Evolutionary conservation across 2,797 vertebrate genomes (phyloP), one percentile per base, ranked within the genome.

Genomic region (Pseudotriccus pelzelni): DNA sequence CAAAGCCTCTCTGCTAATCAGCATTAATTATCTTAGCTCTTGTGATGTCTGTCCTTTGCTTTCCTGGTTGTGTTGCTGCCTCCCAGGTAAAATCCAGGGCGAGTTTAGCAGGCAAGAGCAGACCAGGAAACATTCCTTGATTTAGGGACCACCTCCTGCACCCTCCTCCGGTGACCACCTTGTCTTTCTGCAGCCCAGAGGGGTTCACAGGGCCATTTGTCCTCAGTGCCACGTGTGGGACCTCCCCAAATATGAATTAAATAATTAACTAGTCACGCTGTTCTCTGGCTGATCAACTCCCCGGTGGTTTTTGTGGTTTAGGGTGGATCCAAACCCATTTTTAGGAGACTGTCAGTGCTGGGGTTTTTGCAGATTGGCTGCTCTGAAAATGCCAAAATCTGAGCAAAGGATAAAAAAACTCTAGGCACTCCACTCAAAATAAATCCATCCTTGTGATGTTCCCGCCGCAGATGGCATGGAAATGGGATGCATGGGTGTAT

Each of bases 1-100:
- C 24, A 91, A 87, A 81, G 63, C 60, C 56, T 84, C 39, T 47
- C 68, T 96, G 90, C 87, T 96, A 93, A 96, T 94, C 92, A 77
- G 46, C 30, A 18, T 92, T 93, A 60, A 79, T 95, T 80, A 22
- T 2, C 75, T 94, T 93, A 93, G 68, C 86, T 87, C 93, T 68
- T 76, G 21, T 87, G 68, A 84, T 83, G 75, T 86, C 79, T 93
- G 78, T 82, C 72, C 41, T 92, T 74, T 89, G 92, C 77, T 75
- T 44, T 70, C 6, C 59, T 58, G 62, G 8, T 37, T 12, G 1
- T 1, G 8, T 41, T 77, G 46, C 53, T 3, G 3, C 63, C 47
- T 63, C 16, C 7, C 32, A 21, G 20, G 30, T 76, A n/a, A 77
- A 89, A 83, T 21, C 52, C 66, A 14, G 46, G 25, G 32, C 0